Base-by-base conservation (phyloP, 1,140 invertebrate species). In the Ceratitis capitata region DNA sequence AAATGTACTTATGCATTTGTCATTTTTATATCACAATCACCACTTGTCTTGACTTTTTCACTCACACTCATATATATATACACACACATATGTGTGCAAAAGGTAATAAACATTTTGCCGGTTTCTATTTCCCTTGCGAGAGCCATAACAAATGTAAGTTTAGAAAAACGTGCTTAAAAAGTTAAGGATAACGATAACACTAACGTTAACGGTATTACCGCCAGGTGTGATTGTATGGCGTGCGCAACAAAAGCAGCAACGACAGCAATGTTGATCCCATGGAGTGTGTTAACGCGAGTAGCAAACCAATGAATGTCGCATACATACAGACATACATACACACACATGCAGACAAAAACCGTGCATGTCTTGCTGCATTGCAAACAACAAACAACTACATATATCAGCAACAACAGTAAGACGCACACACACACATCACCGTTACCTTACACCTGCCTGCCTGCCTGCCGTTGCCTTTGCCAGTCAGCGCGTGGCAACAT, bases 61-160 rank as follows among this genome's bases (percentile, higher is more conserved):
- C n/a, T n/a, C n/a, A n/a, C n/a, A 12, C 19, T 6, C 51, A 56
- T 23, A 56, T 49, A 49, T 10, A 49, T 23, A 56, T 56, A 5
- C 45, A 47, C 45, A 47, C 45, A 47, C 12, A 9, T 56, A 56
- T 23, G 19, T 23, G n/a, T 56, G 23, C 14, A 56, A 56, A 9
- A 47, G 12, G 45, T 5, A 5, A 47, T 47, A 47, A n/a, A 45
- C 19, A 26, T 32, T 10, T 45, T 23, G 29, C 45, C 39, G 35
- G 42, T 78, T n/a, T n/a, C 19, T 78, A 32, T 32, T 69, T 26
- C 35, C n/a, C 64, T 26, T 39, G 39, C 39, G 32, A 78, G 10
- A 78, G 10, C 69, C 69, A 45, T 78, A 78, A 78, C 45, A 78
- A 42, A 45, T 78, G 42, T 78, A 47, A 78, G 69, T 78, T 39